A percentile compares a stretch with the other conserved stretches of the same genome.
These are phyloP conservation scores for Ctenomys sociabilis DNA, from an alignment of 2,113 vertebrate species.

Conservation along the genomic window DNA sequence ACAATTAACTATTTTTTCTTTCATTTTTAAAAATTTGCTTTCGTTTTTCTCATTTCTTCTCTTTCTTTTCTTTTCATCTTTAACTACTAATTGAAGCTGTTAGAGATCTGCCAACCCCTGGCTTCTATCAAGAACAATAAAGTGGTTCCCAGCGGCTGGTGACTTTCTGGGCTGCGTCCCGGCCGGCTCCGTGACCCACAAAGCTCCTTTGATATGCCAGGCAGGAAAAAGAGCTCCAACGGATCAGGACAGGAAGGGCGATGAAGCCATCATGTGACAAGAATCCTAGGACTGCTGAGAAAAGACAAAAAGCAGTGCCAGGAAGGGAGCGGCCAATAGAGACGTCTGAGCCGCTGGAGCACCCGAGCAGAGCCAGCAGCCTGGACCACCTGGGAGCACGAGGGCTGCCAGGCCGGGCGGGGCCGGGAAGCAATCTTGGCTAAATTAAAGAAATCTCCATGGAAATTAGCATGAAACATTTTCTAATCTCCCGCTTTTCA, in stretches of 20 bases:
- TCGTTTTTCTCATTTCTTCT: background rate
- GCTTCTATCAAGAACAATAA: constrained; percentile 79
- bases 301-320: constrained; percentile 35
- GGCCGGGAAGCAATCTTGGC: constrained; percentile 92
- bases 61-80: background rate
- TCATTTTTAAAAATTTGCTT: background rate
- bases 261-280: constrained; percentile 99
- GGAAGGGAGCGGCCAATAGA: constrained; percentile 90
- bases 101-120: constrained; percentile 66
- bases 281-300: constrained; percentile 87
- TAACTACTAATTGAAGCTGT: constrained; percentile 23
- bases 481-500: constrained; percentile 98
- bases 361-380: constrained; percentile 72
- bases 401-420: background rate
- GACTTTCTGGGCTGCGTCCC: constrained; percentile 94
- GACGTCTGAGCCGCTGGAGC: constrained; percentile 94
- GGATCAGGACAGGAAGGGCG: constrained; percentile 86
- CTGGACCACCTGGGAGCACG: background rate
- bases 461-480: constrained; percentile 99
- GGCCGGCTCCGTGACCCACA: constrained; percentile 96
- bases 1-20: background rate
- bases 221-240: constrained; percentile 93
- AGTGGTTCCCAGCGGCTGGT: constrained; percentile 90
- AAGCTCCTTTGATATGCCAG: constrained; percentile 98
- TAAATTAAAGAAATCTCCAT: constrained; percentile 99